Percentiles rank a stretch among this genome's conserved stretches.
Conservation (phyloP, 2,113 vertebrate species). For the Gymnarchus niloticus region DNA sequence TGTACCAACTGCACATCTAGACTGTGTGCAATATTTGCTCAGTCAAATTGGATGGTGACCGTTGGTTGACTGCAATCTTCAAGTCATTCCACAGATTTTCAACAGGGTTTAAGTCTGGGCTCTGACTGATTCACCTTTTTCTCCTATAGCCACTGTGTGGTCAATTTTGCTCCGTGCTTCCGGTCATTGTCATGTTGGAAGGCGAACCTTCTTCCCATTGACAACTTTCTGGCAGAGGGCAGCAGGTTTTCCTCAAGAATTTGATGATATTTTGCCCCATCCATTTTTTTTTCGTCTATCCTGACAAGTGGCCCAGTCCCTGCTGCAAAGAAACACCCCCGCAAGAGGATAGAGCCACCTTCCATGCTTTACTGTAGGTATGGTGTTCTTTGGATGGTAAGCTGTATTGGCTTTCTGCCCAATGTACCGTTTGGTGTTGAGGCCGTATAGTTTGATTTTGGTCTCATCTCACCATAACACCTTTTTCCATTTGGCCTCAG, state of each 20-base stretch:
- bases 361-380: not conserved
- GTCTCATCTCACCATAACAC: too few relatives aligned
- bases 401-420: too few relatives aligned
- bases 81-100: constrained; percentile 9
- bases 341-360: not conserved
- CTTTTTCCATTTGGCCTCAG: too few relatives aligned
- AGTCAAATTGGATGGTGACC: not conserved
- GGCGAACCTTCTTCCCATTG: not conserved
- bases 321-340: not conserved
- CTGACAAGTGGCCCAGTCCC: constrained; percentile 6
- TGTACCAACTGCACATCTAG: constrained; percentile 5
- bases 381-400: not conserved
- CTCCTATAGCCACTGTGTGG: not conserved
- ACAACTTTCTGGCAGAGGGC: not conserved
- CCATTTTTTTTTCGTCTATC: not conserved
- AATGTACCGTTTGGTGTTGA: too few relatives aligned
- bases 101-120: not conserved
- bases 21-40: not conserved
- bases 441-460: too few relatives aligned
- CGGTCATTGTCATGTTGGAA: constrained; percentile 10
- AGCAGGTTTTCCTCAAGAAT: constrained; percentile 12
- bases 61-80: not conserved
- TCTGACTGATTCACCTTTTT: not conserved
- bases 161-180: not conserved
- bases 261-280: not conserved